phyloP scores from a whole-genome alignment of 2,888 invertebrate species.

The Zhengitettix transpicula region DNA sequence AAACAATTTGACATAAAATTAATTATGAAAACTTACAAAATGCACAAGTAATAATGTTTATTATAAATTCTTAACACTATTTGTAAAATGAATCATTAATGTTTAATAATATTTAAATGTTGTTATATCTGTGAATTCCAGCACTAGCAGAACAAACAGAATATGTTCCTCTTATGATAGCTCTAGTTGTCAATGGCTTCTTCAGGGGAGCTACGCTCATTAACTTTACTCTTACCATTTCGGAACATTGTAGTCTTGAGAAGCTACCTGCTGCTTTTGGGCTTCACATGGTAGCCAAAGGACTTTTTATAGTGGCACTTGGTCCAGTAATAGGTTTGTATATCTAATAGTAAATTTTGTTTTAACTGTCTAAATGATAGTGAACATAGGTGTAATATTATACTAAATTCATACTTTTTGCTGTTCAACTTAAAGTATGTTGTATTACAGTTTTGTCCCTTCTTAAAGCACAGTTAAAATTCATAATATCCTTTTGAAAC shows the following conservation, averaged over 20 bases:
- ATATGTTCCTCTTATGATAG: slow-evolving; percentile 47
- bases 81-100: no score
- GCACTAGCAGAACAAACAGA: slow-evolving; percentile 58
- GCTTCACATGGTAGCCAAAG: slow-evolving; percentile 18
- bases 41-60: no score
- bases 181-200: slow-evolving; percentile 61
- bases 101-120: no score
- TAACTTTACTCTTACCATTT: slow-evolving; percentile 26
- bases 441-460: no score
- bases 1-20: no score
- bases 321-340: slow-evolving; percentile 11
- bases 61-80: no score
- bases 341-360: no score
- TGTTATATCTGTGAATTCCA: slow-evolving; percentile 23
- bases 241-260: slow-evolving; percentile 15
- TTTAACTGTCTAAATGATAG: background rate
- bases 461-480: no score
- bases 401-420: no score
- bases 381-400: background rate
- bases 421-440: no score
- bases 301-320: slow-evolving; percentile 22
- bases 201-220: slow-evolving; percentile 61
- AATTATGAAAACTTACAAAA: no score
- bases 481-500: no score
- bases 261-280: slow-evolving; percentile 17